Percentiles rank a stretch among this genome's conserved stretches.
These are phyloP conservation scores for Protaetia brevitarsis DNA, from an alignment of 1,140 invertebrate species.

Conservation along the genomic window DNA sequence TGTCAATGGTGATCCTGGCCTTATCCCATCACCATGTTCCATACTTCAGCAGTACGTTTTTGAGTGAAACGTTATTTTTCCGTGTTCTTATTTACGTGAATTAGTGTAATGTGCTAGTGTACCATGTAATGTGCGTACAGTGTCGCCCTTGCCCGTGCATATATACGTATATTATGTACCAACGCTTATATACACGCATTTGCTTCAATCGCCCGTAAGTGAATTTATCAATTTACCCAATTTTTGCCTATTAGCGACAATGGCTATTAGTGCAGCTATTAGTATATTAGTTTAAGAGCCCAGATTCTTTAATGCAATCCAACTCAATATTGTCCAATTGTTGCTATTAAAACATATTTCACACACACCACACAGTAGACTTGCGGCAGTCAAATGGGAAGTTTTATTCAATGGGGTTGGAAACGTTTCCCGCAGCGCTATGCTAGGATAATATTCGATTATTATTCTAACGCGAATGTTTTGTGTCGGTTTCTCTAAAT, in stretches of 20 bases:
- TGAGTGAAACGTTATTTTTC: neutral
- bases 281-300: constrained; percentile 49
- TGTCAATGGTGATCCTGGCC: neutral
- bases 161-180: neutral
- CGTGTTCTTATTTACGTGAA: neutral
- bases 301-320: constrained; percentile 51
- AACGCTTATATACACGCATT: neutral
- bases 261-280: constrained; percentile 50
- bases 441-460: neutral
- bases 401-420: constrained; percentile 37
- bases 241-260: constrained; percentile 51
- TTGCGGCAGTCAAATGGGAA: constrained; percentile 43
- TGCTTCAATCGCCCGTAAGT: constrained; percentile 39
- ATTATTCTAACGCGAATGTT: neutral
- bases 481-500: neutral
- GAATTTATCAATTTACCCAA: constrained; percentile 53
- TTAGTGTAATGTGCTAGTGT: neutral
- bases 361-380: constrained; percentile 42
- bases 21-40: neutral
- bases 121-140: neutral
- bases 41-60: neutral
- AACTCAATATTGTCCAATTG: constrained; percentile 50
- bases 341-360: constrained; percentile 50
- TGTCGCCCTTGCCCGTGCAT: neutral
- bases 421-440: no score